These are phyloP conservation scores for Chaetophractus vellerosus DNA, from an alignment of 2,797 vertebrate species.

Conservation along the genomic window DNA sequence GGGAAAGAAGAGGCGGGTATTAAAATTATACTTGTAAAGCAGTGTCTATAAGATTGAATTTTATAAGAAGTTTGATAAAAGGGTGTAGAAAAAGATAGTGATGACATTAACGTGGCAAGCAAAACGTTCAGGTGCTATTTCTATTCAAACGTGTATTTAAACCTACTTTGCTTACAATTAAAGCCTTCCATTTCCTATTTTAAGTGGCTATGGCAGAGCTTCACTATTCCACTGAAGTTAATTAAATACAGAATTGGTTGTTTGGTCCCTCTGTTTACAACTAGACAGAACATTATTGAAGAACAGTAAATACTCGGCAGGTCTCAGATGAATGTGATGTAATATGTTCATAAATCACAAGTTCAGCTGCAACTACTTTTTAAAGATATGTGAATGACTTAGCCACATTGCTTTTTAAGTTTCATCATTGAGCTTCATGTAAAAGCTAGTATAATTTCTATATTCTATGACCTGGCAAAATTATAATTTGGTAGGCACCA, in stretches of 20 bases:
- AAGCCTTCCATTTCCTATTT: not conserved
- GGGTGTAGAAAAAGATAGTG: not conserved
- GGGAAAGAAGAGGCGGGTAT: not conserved
- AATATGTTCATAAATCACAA: constrained; percentile 1
- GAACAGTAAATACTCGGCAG: not conserved
- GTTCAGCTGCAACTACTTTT: not conserved
- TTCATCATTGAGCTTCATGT: constrained; percentile 49
- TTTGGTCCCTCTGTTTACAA: not conserved
- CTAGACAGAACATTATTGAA: not conserved
- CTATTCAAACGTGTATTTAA: not conserved
- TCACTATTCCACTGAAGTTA: not conserved
- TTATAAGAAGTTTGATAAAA: constrained; percentile 1
- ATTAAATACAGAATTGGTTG: not conserved
- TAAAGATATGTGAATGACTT: not conserved
- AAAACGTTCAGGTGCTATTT: constrained; percentile 1
- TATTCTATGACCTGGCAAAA: not conserved
- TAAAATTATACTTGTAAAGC: not conserved
- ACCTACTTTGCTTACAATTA: not conserved
- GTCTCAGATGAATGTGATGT: not conserved
- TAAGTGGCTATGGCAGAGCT: not conserved
- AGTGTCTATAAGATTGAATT: not conserved
- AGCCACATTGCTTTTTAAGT: constrained; percentile 41
- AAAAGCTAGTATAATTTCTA: constrained; percentile 34
- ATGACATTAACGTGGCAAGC: not conserved
- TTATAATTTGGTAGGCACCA: constrained; percentile 42